Base-by-base conservation (phyloP, 2,113 vertebrate species). In the Herpetotheres cachinnans region DNA sequence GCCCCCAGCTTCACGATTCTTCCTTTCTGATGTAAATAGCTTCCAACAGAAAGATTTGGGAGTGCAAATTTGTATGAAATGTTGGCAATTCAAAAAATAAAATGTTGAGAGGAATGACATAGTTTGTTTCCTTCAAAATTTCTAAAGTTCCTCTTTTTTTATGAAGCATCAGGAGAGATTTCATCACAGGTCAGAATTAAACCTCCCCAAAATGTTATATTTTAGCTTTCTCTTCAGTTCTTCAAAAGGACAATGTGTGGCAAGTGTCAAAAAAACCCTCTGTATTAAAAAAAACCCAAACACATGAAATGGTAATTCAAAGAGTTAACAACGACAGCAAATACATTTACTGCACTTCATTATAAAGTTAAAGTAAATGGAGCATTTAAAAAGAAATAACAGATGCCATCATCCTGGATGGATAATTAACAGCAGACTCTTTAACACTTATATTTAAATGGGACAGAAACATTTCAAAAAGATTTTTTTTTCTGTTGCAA, bases 371-470 rank as follows among this genome's bases (percentile, higher is more conserved):
- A 96, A 95, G 77, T 91, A 95, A 97, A 96, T 72, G 81, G 47
- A 96, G 74, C 84, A 91, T 94, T 97, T 95, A 82, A 95, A 97
- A 95, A 89, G 74, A 95, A 97, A 95, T 95, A 97, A 96, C 95
- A 95, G 95, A 95, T 97, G 95, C 77, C 96, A 94, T 94, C 96
- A 95, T 94, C 96, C 81, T 85, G 84, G 81, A 89, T 97, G 78
- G 95, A 92, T 95, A 95, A 95, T 97, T 97, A 97, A 93, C 93
- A 92, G 93, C 95, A 97, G 96, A 96, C 63, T 95, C 87, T 95
- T 93, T 91, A 96, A 95, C 91, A 87, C 89, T 95, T 96, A 79
- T 62, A 94, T 90, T 84, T 95, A 95, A 95, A 76, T 59, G 89
- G 91, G 89, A 94, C 87, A 92, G 78, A 95, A 96, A 92, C 84